Evolutionary conservation across 2,888 invertebrate genomes (phyloP).

Genomic region (Ectemnius lituratus): DNA sequence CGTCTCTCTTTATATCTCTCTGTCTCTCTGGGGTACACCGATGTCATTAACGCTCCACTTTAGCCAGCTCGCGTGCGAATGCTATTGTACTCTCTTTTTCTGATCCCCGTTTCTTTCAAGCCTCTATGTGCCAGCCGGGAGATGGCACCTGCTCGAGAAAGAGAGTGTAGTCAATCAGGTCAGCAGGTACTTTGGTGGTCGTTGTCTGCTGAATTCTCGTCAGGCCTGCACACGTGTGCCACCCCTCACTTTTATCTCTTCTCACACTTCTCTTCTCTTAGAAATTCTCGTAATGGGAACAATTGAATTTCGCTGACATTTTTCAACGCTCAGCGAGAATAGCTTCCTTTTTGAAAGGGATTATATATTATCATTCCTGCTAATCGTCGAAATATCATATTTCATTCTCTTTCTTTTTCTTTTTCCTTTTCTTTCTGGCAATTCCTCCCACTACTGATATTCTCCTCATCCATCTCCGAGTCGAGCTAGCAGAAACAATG

Average conservation of each 20-base stretch:
- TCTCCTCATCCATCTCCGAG: background rate
- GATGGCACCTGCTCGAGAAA: constrained; percentile 12
- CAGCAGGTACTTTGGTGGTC: constrained; percentile 37
- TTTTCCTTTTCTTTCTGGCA: too few relatives aligned
- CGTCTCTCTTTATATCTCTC: too few relatives aligned
- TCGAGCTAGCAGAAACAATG: background rate
- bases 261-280: background rate
- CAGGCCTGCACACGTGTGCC: background rate
- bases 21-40: background rate
- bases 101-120: constrained; percentile 20
- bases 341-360: too few relatives aligned
- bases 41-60: constrained; percentile 5
- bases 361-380: too few relatives aligned
- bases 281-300: constrained; percentile 24
- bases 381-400: too few relatives aligned
- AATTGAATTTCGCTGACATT: constrained; percentile 1
- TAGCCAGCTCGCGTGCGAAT: background rate
- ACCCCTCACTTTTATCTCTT: background rate
- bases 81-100: constrained; percentile 11
- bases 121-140: constrained; percentile 14
- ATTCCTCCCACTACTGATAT: too few relatives aligned
- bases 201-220: constrained; percentile 8
- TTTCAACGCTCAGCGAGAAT: too few relatives aligned
- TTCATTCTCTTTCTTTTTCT: too few relatives aligned
- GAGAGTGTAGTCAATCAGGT: constrained; percentile 36